Base-by-base conservation (phyloP, 2,888 invertebrate genomes). In the Entomobrya multifasciata region DNA sequence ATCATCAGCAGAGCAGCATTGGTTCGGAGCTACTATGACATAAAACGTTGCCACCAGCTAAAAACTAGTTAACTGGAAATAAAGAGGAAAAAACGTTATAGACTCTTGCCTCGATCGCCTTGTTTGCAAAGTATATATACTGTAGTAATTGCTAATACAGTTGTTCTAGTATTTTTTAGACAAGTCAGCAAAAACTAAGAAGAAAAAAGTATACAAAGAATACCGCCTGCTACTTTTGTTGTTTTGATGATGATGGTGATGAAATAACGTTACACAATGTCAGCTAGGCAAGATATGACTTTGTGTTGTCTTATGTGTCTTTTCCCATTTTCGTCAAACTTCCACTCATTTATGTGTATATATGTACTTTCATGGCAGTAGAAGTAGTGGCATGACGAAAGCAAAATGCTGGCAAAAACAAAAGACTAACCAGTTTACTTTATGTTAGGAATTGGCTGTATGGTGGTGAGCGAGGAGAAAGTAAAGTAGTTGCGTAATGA, bases 291-390 rank as follows among this genome's bases (percentile, higher is more conserved):
- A n/a, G n/a, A n/a, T 27, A 15, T 15, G 13, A 55, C 20, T 57
- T 52, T 15, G 49, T 25, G 65, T 4, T 6, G 36, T 8, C 8
- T 8, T 8, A 8, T 36, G 36, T 6, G 65, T 49, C 65, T 79
- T 65, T 22, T 65, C 79, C 20, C 62, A 79, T 79, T 79, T 65
- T 79, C 79, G 65, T 79, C 79, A 79, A 47, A 27, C 49, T 65
- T 79, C 79, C 25, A n/a, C n/a, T n/a, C n/a, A n/a, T n/a, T n/a
- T n/a, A n/a, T 25, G 36, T 36, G 4, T 36, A 6, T 8, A 6
- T 36, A 4, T 36, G 4, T 36, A 6, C 36, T 47, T 22, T 79
- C 65, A 30, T 79, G 30, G 44, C 47, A 20, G 60, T 22, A 15
- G 1, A 6, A 36, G 30, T 20, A 17, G 76, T 20, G 25, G 49